A percentile compares a stretch with the other conserved stretches of the same genome.
Conservation (phyloP, 2,113 vertebrate genomes). For the Sturnus vulgaris region DNA sequence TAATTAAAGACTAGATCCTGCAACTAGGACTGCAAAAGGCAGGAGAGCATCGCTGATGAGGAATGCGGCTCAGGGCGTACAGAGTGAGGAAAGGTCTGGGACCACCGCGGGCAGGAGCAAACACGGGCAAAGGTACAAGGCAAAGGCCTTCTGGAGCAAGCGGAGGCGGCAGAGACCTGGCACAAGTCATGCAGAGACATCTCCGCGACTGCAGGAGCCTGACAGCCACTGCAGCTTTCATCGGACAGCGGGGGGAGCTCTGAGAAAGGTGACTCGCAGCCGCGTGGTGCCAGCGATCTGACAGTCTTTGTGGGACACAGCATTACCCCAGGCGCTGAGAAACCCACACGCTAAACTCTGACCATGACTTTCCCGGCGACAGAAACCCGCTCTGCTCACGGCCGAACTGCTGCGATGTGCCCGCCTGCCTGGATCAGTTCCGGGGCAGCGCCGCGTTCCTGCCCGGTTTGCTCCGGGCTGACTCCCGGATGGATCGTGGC, state of each 20-base stretch:
- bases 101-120: too few relatives aligned
- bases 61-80: accelerated
- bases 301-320: not conserved
- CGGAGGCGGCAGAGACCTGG: not conserved
- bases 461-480: accelerated
- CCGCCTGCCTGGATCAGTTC: not conserved
- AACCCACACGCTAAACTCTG: accelerated
- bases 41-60: not conserved
- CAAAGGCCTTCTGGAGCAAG: not conserved
- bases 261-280: not conserved
- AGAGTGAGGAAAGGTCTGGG: not conserved
- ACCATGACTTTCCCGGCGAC: accelerated
- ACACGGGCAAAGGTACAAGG: not conserved
- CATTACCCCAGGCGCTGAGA: not conserved
- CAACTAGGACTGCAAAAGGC: not conserved
- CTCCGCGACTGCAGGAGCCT: not conserved
- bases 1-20: not conserved
- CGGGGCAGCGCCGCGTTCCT: not conserved
- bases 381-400: not conserved
- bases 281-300: not conserved
- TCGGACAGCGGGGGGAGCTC: not conserved
- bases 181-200: not conserved
- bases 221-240: not conserved
- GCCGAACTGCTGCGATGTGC: accelerated
- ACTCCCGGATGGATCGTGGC: accelerated